Base-by-base conservation (phyloP, 1,140 invertebrate species). In the Nasonia vitripennis region DNA sequence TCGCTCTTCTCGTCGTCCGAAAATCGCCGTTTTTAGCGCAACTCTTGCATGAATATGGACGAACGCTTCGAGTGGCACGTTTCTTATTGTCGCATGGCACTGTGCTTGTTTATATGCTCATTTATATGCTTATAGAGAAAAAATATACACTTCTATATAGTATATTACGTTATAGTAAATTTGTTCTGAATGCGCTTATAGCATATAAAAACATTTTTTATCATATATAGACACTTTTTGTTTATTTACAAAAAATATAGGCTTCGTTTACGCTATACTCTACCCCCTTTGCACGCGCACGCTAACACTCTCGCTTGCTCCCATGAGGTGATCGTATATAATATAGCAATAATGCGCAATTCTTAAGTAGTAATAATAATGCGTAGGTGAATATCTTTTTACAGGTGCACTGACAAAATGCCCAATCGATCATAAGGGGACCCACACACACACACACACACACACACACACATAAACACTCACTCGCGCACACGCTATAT, bases 391-490 rank as follows among this genome's bases (percentile, higher is more conserved):
- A 34, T 45, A 82, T 71, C 81, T 71, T 85, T 88, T 82, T 88
- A 89, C 87, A 89, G 68, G 88, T 87, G 86, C 67, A 84, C 68
- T 80, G 34, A 81, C 79, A 6, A 84, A 89, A 88, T 88, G 87
- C 89, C 86, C 84, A 87, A 77, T 37, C 81, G 27, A 77, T 27
- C 48, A 37, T 37, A 77, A 85, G 55, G 84, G 77, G 34, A 81
- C 27, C 81, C n/a, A 31, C 37, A 79, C 23, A 78, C n/a, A 37
- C 70, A 75, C 68, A 41, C 37, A n/a, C n/a, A n/a, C n/a, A n/a
- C n/a, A 31, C 37, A 79, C 23, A 78, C n/a, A 37, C 70, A 75
- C 68, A 41, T n/a, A n/a, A n/a, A n/a, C 37, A 31, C 67, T 27
- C 81, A 12, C 55, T 34, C 73, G 37, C 70, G 48, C 68, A 77